phyloP scores from a whole-genome alignment of 37 sponge, comb jelly and placozoan genomes.

The Halisarca cf. caerulea region DNA sequence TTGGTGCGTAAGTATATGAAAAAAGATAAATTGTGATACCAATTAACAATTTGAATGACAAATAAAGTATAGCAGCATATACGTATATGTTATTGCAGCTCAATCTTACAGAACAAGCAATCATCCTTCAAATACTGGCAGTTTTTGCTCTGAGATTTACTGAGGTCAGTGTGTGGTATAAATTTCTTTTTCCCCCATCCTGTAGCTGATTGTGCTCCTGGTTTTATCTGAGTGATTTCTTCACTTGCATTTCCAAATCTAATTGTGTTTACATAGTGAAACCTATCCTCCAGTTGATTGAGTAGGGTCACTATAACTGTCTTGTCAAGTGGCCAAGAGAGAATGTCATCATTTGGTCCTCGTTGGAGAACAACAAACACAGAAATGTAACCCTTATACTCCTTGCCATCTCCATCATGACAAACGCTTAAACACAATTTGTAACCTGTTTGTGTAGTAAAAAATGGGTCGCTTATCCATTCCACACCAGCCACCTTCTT shows the following conservation, averaged over 20 bases:
- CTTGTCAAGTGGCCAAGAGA: background rate
- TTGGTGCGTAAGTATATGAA: too few relatives aligned
- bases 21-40: too few relatives aligned
- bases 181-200: too few relatives aligned
- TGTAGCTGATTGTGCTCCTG: too few relatives aligned
- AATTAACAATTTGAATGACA: too few relatives aligned
- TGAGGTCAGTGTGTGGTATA: too few relatives aligned
- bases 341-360: constrained; percentile 24
- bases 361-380: background rate
- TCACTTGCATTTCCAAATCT: background rate
- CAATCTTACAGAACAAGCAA: constrained; percentile 9
- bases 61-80: too few relatives aligned
- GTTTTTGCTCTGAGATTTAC: too few relatives aligned
- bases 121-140: background rate
- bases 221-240: background rate
- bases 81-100: background rate
- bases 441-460: background rate
- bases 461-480: background rate
- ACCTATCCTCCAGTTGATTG: background rate
- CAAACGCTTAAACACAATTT: background rate
- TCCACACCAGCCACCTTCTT: background rate
- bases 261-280: background rate
- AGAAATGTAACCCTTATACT: background rate
- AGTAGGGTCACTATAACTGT: background rate
- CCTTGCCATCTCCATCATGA: background rate